phyloP scores from a whole-genome alignment of 2,797 vertebrate genomes.

The Taenioides sp. region DNA sequence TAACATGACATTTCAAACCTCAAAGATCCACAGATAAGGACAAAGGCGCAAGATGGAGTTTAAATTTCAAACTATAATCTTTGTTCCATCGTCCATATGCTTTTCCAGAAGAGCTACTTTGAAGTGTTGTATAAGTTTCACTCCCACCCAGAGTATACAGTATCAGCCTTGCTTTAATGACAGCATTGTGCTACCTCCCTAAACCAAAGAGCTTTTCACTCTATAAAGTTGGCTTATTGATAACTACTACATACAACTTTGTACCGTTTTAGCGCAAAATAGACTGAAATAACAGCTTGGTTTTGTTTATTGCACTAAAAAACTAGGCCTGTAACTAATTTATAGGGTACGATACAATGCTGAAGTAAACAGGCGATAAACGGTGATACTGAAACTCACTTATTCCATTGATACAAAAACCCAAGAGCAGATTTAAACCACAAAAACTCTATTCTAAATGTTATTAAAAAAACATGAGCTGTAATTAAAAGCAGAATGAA shows the following conservation, averaged over 20 bases:
- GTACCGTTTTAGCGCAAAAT: neutral
- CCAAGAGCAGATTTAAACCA: too few relatives aligned
- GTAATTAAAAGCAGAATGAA: too few relatives aligned
- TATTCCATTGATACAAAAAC: too few relatives aligned
- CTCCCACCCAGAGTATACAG: neutral
- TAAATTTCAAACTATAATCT: conserved; percentile 7
- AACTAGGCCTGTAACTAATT: too few relatives aligned
- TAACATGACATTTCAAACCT: neutral
- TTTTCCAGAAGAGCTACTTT: conserved; percentile 9
- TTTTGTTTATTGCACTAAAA: too few relatives aligned
- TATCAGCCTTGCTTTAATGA: conserved; percentile 10
- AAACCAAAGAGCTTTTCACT: conserved; percentile 21
- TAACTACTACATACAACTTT: neutral
- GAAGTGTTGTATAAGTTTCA: conserved; percentile 13
- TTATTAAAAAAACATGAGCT: too few relatives aligned
- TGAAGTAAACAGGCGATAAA: too few relatives aligned
- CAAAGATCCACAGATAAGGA: conserved; percentile 8
- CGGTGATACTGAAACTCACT: too few relatives aligned
- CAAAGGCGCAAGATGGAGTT: neutral
- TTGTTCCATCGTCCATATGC: neutral
- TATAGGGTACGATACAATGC: too few relatives aligned
- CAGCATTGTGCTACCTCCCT: neutral
- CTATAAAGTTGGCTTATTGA: conserved; percentile 17
- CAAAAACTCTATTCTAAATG: too few relatives aligned
- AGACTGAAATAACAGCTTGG: too few relatives aligned